Evolutionary conservation across 2,113 vertebrate genomes (phyloP), one percentile per base, ranked within the genome.

Genomic region (Notothenia rossii): DNA sequence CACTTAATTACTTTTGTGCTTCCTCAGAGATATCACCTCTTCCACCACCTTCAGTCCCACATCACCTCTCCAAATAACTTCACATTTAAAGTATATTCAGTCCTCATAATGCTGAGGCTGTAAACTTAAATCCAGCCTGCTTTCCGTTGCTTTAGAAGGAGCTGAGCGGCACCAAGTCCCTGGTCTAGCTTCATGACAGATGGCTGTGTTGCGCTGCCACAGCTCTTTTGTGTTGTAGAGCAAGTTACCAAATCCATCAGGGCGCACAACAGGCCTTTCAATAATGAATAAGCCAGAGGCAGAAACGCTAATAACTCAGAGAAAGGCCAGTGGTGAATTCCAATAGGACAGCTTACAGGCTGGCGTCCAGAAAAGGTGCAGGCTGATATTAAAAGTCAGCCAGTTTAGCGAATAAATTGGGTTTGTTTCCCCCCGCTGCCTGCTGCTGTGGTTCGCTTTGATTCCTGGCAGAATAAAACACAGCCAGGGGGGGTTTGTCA

Each of bases 211-310:
- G 82, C 33, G 11, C 50, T 43, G 65, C 72, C 43, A 72, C 77
- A 18, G 65, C 56, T 53, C 66, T 11, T 48, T 71, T 88, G 86
- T 82, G 85, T 72, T 67, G 75, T 40, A 58, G 17, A 76, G 76
- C 69, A 75, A 79, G 77, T 83, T 64, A 81, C 79, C 85, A 75
- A 79, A 88, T 90, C 84, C 78, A 81, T 89, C 86, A 88, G 69
- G 59, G 79, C 12, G 29, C 77, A 82, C 79, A 83, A 79, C 85
- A 67, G 67, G 80, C 66, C 79, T 69, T 86, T 92, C 75, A 88
- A 86, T 90, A 84, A 88, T 90, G 75, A 91, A 90, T 84, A 79
- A 86, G 59, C n/a, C 58, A 50, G 48, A 61, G 70, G 72, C 68
- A 49, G 59, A 75, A 85, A 62, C 18, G 72, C 70, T 84, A 90